Conservation (phyloP, 2,888 invertebrate genomes). For the Pyrochroa serraticornis region DNA sequence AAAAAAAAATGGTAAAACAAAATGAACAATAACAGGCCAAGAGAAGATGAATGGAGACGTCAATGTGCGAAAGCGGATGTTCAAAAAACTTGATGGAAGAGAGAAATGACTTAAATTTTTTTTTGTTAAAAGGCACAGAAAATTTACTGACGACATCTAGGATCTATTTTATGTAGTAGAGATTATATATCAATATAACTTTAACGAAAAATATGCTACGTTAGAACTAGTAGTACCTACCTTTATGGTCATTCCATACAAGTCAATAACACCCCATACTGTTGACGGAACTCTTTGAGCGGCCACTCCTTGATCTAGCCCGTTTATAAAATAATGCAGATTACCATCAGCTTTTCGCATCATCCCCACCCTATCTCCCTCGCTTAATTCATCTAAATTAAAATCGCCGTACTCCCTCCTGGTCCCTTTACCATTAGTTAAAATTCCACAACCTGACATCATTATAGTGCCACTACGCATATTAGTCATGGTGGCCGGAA, state of each 20-base stretch:
- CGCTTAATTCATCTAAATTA: slow-evolving; percentile 91
- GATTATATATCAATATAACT: no score
- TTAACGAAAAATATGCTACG: no score
- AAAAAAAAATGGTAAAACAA: no score
- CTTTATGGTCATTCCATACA: slow-evolving; percentile 94
- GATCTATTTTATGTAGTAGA: no score
- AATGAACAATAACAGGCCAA: no score
- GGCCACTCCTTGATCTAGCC: slow-evolving; percentile 90
- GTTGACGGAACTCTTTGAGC: slow-evolving; percentile 78
- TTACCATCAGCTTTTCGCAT: slow-evolving; percentile 83
- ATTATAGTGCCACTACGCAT: slow-evolving; percentile 90
- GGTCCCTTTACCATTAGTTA: slow-evolving; percentile 95
- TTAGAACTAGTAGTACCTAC: slow-evolving; percentile 48
- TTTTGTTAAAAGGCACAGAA: no score
- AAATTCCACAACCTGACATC: slow-evolving; percentile 97
- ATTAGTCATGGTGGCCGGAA: slow-evolving; percentile 97
- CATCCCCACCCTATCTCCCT: slow-evolving; percentile 92
- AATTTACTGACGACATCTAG: no score
- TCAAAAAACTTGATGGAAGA: no score
- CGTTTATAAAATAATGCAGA: slow-evolving; percentile 92
- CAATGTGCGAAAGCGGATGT: no score
- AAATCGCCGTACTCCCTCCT: slow-evolving; percentile 91
- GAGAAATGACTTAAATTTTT: no score
- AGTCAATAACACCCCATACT: slow-evolving; percentile 93
- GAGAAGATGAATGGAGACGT: no score